A percentile compares a stretch with the other conserved stretches of the same genome.
Conservation (phyloP, 2,113 vertebrate genomes). For the Callospermophilus lateralis region DNA sequence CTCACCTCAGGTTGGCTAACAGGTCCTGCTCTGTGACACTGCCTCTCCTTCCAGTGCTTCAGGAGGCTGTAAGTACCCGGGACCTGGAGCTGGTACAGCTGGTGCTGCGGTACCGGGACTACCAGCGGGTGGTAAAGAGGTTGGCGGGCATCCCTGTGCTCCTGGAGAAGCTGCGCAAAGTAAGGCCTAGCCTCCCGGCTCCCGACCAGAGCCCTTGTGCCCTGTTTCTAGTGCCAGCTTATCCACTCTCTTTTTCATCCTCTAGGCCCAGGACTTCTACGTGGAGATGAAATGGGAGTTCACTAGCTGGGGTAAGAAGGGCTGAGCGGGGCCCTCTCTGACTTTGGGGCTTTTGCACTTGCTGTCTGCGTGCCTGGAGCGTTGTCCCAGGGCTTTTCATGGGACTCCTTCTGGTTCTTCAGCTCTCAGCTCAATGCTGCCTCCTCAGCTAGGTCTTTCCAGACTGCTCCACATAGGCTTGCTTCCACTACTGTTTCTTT, state of each 20-base stretch:
- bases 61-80: conserved; percentile 97
- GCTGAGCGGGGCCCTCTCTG: accelerated
- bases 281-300: conserved; percentile 99
- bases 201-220: accelerated
- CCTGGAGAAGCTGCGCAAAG: conserved; percentile 97
- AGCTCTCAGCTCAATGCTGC: background rate
- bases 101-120: conserved; percentile 96
- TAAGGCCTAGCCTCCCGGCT: conserved; percentile 68
- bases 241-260: conserved; percentile 71
- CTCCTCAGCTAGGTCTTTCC: background rate
- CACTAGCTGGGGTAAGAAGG: conserved; percentile 96
- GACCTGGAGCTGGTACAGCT: conserved; percentile 96
- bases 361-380: background rate
- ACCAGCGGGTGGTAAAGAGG: conserved; percentile 96
- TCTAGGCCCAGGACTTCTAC: conserved; percentile 97
- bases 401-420: background rate
- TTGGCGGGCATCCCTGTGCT: conserved; percentile 96
- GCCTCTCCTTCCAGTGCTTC: conserved; percentile 89
- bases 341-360: background rate
- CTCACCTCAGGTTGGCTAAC: background rate
- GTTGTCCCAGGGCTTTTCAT: background rate
- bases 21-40: background rate
- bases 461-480: background rate
- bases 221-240: background rate
- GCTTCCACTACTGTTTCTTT: background rate